Conservation (phyloP, 2,888 invertebrate species). For the Gasteruption jaculator region DNA sequence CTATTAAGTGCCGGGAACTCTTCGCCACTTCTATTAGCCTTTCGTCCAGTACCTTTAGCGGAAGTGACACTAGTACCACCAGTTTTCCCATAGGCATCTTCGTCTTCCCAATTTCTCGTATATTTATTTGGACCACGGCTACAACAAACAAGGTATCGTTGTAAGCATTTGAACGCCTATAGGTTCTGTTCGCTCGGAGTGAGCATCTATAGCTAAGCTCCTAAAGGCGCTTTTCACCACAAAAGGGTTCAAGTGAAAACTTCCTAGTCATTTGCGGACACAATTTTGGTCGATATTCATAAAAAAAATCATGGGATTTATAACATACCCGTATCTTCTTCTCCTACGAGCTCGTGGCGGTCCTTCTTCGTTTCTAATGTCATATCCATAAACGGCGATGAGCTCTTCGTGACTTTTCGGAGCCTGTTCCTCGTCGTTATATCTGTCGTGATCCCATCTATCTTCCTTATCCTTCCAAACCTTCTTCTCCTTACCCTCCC, state of each 20-base stretch:
- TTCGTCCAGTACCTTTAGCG: slow-evolving; percentile 36
- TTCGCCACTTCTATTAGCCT: slow-evolving; percentile 51
- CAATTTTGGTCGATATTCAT: too few species aligned
- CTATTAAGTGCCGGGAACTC: slow-evolving; percentile 58
- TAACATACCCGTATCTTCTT: slow-evolving; percentile 74
- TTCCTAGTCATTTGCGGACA: too few species aligned
- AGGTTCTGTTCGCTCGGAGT: too few species aligned
- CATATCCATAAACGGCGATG: slow-evolving; percentile 85
- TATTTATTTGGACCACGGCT: slow-evolving; percentile 90
- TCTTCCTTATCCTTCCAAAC: slow-evolving; percentile 62
- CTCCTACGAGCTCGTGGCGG: slow-evolving; percentile 84
- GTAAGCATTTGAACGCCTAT: too few species aligned
- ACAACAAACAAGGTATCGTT: too few species aligned
- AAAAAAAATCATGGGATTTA: neutral
- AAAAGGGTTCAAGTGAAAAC: too few species aligned
- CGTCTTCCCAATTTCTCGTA: slow-evolving; percentile 89
- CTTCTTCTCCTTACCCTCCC: slow-evolving; percentile 49
- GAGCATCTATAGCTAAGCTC: too few species aligned
- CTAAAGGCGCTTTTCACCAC: too few species aligned
- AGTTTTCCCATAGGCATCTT: slow-evolving; percentile 76
- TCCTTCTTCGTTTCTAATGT: slow-evolving; percentile 88
- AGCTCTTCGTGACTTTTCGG: slow-evolving; percentile 85
- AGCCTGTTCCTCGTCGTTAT: slow-evolving; percentile 73
- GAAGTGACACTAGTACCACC: slow-evolving; percentile 34
- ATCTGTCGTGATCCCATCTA: slow-evolving; percentile 86